A percentile compares a stretch with the other conserved stretches of the same genome.
These are phyloP conservation scores for Abscondita cerata DNA, from an alignment of 2,888 invertebrate genomes.

Conservation along the genomic window DNA sequence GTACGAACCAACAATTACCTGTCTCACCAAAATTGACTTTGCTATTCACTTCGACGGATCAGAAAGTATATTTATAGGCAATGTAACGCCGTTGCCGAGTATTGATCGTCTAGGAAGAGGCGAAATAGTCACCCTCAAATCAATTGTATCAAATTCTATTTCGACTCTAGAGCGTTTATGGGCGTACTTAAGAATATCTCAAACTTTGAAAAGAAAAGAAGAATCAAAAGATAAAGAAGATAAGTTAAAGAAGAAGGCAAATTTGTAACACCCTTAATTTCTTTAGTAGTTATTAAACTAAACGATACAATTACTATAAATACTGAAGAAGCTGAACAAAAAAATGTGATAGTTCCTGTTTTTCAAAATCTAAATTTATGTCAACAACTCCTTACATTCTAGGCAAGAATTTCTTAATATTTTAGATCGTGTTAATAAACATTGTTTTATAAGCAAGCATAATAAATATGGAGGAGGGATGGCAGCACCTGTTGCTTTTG, in stretches of 20 bases:
- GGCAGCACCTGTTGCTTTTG: too few relatives aligned
- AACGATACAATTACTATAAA: slow-evolving; percentile 55
- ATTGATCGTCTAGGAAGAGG: slow-evolving; percentile 14
- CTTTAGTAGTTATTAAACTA: slow-evolving; percentile 71
- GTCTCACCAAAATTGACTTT: slow-evolving; percentile 65
- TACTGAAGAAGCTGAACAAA: slow-evolving; percentile 13
- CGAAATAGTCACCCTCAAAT: slow-evolving; percentile 12
- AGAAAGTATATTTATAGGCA: slow-evolving; percentile 57
- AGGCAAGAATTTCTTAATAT: too few relatives aligned
- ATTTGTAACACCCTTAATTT: slow-evolving; percentile 73
- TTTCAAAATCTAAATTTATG: too few relatives aligned
- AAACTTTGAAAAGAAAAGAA: slow-evolving; percentile 63
- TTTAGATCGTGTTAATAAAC: too few relatives aligned
- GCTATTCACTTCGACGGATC: slow-evolving; percentile 69
- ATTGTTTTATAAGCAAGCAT: too few relatives aligned
- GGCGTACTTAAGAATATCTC: slow-evolving; percentile 72
- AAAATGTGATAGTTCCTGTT: too few relatives aligned
- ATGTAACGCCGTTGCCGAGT: background rate
- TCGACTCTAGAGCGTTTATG: slow-evolving; percentile 63
- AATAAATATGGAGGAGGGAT: too few relatives aligned
- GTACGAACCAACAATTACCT: slow-evolving; percentile 66
- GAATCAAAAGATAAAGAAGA: slow-evolving; percentile 36
- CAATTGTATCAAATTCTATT: slow-evolving; percentile 9
- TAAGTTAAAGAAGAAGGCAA: slow-evolving; percentile 62
- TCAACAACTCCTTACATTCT: too few relatives aligned